Conservation (phyloP, 2,797 vertebrate species). For the Tauraco hartlaubi region DNA sequence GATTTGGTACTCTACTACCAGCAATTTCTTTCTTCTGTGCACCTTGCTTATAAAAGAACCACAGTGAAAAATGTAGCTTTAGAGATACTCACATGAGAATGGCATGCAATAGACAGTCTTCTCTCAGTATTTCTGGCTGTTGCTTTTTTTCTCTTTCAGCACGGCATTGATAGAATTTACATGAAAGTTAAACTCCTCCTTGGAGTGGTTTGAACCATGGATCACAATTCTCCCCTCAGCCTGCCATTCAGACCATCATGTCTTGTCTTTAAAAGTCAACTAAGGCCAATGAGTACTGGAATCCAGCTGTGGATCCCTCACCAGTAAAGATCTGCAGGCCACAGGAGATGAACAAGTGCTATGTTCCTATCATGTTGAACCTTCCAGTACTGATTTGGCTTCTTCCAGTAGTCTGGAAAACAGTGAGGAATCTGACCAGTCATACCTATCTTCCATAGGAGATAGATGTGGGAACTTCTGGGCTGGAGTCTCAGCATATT, state of each 20-base stretch:
- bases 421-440: background rate
- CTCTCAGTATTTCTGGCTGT: background rate
- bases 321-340: background rate
- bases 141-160: background rate
- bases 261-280: background rate
- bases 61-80: background rate
- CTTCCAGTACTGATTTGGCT: background rate
- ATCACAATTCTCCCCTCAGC: background rate
- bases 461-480: background rate
- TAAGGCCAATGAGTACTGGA: background rate
- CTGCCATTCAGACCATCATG: background rate
- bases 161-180: background rate
- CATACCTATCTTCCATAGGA: background rate
- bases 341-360: background rate
- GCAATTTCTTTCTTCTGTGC: background rate
- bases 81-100: background rate
- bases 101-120: background rate
- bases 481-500: background rate
- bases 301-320: background rate
- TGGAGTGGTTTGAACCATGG: background rate
- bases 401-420: background rate
- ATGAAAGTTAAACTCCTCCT: background rate
- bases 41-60: background rate
- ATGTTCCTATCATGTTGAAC: accelerated
- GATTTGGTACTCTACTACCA: background rate